Evolutionary conservation across 2,888 invertebrate species (phyloP).

Genomic region (Pimpla rufipes): DNA sequence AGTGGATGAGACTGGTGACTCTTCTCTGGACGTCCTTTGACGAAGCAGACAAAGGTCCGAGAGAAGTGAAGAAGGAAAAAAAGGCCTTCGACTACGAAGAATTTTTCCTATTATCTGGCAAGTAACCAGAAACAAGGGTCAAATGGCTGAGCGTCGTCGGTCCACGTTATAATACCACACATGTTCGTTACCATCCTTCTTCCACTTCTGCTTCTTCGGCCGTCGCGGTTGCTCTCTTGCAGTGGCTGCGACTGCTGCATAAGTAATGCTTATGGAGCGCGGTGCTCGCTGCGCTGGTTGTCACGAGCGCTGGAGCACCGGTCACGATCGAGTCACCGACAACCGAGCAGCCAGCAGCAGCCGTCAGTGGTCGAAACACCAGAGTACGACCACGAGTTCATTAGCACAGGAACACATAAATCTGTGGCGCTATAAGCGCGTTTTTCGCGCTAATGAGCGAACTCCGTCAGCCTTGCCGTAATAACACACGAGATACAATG

Average conservation of each 20-base stretch:
- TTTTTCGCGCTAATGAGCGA: slow-evolving; percentile 72
- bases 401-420: slow-evolving; percentile 76
- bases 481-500: neutral
- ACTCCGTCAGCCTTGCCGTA: slow-evolving; percentile 50
- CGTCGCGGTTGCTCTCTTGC: slow-evolving; percentile 17
- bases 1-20: neutral
- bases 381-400: slow-evolving; percentile 72
- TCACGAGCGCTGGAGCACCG: slow-evolving; percentile 63
- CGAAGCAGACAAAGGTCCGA: neutral
- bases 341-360: slow-evolving; percentile 33
- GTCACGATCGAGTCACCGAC: slow-evolving; percentile 71
- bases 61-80: neutral
- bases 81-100: no score
- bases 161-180: slow-evolving; percentile 1
- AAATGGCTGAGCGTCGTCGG: neutral
- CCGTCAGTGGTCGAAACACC: slow-evolving; percentile 17
- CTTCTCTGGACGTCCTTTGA: neutral
- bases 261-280: slow-evolving; percentile 55
- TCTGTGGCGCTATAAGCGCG: slow-evolving; percentile 62
- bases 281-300: slow-evolving; percentile 34
- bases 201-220: neutral
- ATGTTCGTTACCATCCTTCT: slow-evolving; percentile 37
- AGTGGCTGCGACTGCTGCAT: slow-evolving; percentile 38
- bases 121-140: slow-evolving; percentile 17
- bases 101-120: slow-evolving; percentile 14